Evolutionary conservation across 2,113 vertebrate genomes (phyloP).

Genomic region (Nasalis larvatus): DNA sequence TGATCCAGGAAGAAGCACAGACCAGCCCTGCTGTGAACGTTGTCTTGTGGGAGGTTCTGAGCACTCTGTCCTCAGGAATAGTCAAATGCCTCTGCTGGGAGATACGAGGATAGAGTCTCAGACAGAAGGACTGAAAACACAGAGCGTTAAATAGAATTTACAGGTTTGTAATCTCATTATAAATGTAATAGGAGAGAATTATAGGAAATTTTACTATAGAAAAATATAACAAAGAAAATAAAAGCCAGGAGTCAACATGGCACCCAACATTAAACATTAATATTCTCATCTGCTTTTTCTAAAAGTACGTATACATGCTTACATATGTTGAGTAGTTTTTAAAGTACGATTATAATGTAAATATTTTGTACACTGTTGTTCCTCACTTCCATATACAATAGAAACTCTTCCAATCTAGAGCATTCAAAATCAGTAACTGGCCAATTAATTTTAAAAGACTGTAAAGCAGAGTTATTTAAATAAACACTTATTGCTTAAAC

Average conservation of each 20-base stretch:
- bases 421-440: not conserved
- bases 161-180: not conserved
- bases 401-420: not conserved
- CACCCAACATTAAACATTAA: not conserved
- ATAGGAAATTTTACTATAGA: not conserved
- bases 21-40: rapidly evolving
- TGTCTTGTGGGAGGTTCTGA: not conserved
- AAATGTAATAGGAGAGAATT: not conserved
- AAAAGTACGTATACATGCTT: not conserved
- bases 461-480: not conserved
- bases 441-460: conserved; percentile 10
- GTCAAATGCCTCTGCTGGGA: not conserved
- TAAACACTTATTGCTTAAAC: not conserved
- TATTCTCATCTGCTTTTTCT: not conserved
- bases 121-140: not conserved
- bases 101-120: not conserved
- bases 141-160: not conserved
- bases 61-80: not conserved
- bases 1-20: not conserved
- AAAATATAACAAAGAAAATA: conserved; percentile 18
- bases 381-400: not conserved
- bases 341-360: not conserved
- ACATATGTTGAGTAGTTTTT: not conserved
- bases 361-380: not conserved
- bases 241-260: not conserved